phyloP scores from a whole-genome alignment of 2,113 vertebrate species.

The Microcebus murinus region DNA sequence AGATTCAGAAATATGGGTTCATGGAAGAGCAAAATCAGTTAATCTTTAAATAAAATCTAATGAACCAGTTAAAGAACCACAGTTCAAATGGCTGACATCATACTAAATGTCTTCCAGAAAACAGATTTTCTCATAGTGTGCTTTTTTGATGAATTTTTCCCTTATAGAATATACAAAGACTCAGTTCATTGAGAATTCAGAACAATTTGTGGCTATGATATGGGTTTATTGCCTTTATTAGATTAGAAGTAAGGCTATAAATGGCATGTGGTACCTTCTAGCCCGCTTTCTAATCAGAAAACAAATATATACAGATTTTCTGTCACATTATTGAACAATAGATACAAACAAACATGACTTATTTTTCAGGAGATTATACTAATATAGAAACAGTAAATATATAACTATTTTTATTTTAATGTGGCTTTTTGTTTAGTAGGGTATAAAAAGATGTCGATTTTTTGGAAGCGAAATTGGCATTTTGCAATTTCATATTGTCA shows the following conservation, averaged over 20 bases:
- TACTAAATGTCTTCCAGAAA: conserved; percentile 85
- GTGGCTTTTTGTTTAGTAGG: not conserved
- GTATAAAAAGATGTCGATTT: not conserved
- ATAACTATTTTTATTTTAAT: not conserved
- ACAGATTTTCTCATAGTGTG: conserved; percentile 77
- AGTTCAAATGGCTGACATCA: conserved; percentile 87
- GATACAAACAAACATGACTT: conserved; percentile 28
- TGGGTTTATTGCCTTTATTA: conserved; percentile 56
- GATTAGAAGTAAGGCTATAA: conserved; percentile 43
- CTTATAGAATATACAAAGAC: conserved; percentile 78
- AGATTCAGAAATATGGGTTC: conserved; percentile 82
- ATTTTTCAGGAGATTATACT: conserved; percentile 14
- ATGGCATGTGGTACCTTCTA: not conserved
- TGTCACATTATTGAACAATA: not conserved
- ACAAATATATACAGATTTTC: conserved; percentile 25
- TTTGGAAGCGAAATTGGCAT: not conserved
- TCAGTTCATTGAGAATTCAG: conserved; percentile 77
- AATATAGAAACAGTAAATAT: conserved; percentile 3
- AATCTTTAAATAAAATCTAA: conserved; percentile 84
- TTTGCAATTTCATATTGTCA: not conserved
- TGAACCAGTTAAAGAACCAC: conserved; percentile 85
- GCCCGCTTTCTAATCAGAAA: conserved; percentile 41
- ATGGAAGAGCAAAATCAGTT: conserved; percentile 82
- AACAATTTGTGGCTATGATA: conserved; percentile 46
- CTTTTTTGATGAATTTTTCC: conserved; percentile 70